Base-by-base conservation (phyloP, 2,888 invertebrate species). In the Lasius platythorax region DNA sequence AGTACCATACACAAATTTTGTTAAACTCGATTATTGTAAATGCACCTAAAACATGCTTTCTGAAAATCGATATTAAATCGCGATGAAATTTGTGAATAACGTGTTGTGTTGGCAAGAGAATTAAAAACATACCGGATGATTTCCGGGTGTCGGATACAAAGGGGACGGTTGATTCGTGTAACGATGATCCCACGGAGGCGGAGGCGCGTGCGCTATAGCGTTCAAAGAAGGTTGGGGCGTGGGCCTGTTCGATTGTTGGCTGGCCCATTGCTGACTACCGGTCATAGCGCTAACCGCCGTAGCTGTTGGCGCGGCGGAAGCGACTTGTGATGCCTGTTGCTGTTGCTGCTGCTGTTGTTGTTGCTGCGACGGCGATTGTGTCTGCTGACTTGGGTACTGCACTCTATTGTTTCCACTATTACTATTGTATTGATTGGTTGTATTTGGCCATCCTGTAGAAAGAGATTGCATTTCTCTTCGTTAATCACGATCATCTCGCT, bases 401-500 rank as follows among this genome's bases (percentile, higher is more conserved):
- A 94, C 92, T 85, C 95, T 92, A 84, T 91, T 93, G 72, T 92
- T 94, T 84, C 91, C 92, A 84, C 91, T 93, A 87, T 92, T 94
- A 85, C 92, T 93, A 89, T 93, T 94, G 93, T 94, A 95, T 92
- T 94, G 95, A 91, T 96, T 96, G 91, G 95, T 95, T 89, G 96
- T 96, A 91, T 96, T 96, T 91, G 97, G 96, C 97, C 97, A 97
- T 93, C 96, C 96, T 95, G 70, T 15, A 63, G 56, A 58, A 61
- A 53, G n/a, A 74, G 50, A 43, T 33, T 53, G 28, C 18, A 82
- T 66, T 43, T 66, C n/a, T 28, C 9, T 37, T 2, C 3, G 8
- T 78, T 43, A 78, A 63, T 46, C 40, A n/a, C 8, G 12, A 61
- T 63, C n/a, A 2, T 81, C n/a, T 61, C 18, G 12, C 1, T 58